phyloP scores from a whole-genome alignment of 1,140 invertebrate species.

The Lordiphosa clarofinis region DNA sequence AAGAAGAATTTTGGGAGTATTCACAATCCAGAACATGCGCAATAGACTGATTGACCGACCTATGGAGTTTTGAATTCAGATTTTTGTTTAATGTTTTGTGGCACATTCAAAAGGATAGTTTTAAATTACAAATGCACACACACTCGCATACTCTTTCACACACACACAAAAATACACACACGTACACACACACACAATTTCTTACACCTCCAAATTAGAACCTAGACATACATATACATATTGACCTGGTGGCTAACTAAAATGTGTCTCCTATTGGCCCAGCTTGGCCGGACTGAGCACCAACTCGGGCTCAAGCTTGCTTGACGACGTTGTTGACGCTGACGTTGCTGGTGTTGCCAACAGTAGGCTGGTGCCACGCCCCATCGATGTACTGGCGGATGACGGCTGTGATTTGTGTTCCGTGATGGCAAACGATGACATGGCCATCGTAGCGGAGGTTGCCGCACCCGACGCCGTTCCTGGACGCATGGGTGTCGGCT shows the following conservation, averaged over 20 bases:
- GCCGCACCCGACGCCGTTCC: constrained; percentile 24
- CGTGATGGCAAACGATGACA: constrained; percentile 33
- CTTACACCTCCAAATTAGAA: constrained; percentile 2
- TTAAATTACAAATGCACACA: constrained; percentile 29
- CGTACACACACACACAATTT: background rate
- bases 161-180: constrained; percentile 22
- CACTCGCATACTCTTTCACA: constrained; percentile 14
- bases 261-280: constrained; percentile 69
- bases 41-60: constrained; percentile 10
- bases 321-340: constrained; percentile 23
- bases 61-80: constrained; percentile 8
- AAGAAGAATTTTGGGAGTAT: background rate
- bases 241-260: constrained; percentile 58
- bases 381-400: constrained; percentile 43
- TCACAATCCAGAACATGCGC: constrained; percentile 29
- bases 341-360: constrained; percentile 12
- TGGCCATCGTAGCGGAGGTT: constrained; percentile 25
- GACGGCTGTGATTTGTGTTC: constrained; percentile 65
- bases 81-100: constrained; percentile 42
- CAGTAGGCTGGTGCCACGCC: constrained; percentile 43
- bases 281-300: constrained; percentile 79
- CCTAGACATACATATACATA: constrained; percentile 10
- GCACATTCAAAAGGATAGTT: constrained; percentile 66
- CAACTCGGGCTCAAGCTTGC: constrained; percentile 73
- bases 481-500: constrained; percentile 27